phyloP scores from a whole-genome alignment of 2,113 vertebrate species.

The Indicator maculatus region DNA sequence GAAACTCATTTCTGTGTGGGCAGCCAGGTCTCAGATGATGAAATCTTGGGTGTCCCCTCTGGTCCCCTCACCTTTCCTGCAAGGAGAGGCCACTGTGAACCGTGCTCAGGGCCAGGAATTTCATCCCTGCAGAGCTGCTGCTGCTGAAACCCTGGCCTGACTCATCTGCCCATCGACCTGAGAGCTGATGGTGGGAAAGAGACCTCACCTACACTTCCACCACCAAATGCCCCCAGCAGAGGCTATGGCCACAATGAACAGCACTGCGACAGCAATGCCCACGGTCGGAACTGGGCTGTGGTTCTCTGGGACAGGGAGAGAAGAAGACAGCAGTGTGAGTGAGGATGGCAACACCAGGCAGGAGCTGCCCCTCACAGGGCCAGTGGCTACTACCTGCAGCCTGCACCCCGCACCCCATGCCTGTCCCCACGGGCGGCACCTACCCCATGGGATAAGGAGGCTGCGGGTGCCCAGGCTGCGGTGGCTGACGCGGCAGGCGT shows the following conservation, averaged over 20 bases:
- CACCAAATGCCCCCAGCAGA: neutral
- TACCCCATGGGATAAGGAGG: neutral
- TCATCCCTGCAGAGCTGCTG: neutral
- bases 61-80: neutral
- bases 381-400: no score
- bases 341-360: neutral
- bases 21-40: neutral
- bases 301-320: neutral
- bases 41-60: neutral
- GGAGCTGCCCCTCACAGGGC: neutral
- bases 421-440: neutral
- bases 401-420: no score
- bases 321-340: neutral
- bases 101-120: rapidly evolving
- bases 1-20: neutral
- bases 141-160: rapidly evolving
- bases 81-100: neutral
- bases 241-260: neutral
- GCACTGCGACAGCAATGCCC: neutral
- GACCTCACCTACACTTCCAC: slow-evolving; percentile 1
- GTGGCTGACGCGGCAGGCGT: neutral
- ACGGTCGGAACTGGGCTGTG: rapidly evolving
- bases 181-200: neutral
- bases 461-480: neutral
- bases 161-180: neutral